A percentile compares a stretch with the other conserved stretches of the same genome.
phyloP scores from a whole-genome alignment of 2,113 vertebrate species.

The Perccottus glenii region DNA sequence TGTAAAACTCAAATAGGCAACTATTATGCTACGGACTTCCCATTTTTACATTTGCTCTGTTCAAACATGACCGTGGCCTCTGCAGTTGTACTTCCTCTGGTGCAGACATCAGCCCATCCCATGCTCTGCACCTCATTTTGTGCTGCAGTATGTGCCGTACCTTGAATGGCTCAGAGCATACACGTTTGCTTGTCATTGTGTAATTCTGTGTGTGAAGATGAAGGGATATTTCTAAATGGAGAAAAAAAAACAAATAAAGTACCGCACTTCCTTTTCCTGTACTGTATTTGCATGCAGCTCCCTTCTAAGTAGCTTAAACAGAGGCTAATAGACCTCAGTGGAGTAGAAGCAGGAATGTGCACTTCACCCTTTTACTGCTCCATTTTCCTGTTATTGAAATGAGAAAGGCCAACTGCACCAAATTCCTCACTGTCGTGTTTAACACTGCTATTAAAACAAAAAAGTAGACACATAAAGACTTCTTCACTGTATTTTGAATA shows the following conservation, averaged over 20 bases:
- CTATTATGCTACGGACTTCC: slow-evolving; percentile 45
- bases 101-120: slow-evolving; percentile 24
- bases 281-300: slow-evolving; percentile 29
- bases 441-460: slow-evolving; percentile 23
- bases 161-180: slow-evolving; percentile 1
- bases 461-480: slow-evolving; percentile 38
- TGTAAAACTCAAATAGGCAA: slow-evolving; percentile 37
- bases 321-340: slow-evolving; percentile 27
- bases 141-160: slow-evolving; percentile 17
- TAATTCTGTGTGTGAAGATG: background rate
- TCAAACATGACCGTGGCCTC: slow-evolving; percentile 44
- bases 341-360: slow-evolving; percentile 20
- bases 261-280: slow-evolving; percentile 22
- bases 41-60: slow-evolving; percentile 43
- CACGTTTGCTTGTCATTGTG: slow-evolving; percentile 11
- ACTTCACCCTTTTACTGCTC: slow-evolving; percentile 24
- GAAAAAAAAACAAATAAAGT: slow-evolving; percentile 23
- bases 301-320: slow-evolving; percentile 40
- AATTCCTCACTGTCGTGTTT: slow-evolving; percentile 21
- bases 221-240: slow-evolving; percentile 25
- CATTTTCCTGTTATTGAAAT: slow-evolving; percentile 36
- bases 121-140: slow-evolving; percentile 19
- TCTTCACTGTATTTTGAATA: slow-evolving; percentile 43
- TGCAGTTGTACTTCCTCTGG: slow-evolving; percentile 49
- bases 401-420: slow-evolving; percentile 14